Evolutionary conservation across 2,888 invertebrate genomes (phyloP), one percentile per base, ranked within the genome.

Genomic region (Melinaea marsaeus): DNA sequence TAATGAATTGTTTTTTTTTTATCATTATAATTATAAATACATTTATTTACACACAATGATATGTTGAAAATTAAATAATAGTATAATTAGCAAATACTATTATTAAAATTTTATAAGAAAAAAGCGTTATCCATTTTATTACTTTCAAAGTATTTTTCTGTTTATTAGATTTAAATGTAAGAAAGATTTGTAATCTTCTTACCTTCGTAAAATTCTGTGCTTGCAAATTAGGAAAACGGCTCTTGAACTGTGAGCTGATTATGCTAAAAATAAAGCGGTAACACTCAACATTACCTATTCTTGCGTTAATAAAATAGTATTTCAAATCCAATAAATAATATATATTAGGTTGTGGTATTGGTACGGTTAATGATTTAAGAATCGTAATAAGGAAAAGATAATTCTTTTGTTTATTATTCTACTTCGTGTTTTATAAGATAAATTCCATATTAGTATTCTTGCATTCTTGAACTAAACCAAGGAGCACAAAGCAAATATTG

Each of bases 221-320:
- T 73, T 75, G 78, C 80, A 85, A 22, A 86, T 86, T 85, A 85
- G 79, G 81, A 77, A 77, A 77, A 79, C 75, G 77, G 79, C 74
- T 75, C 71, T 75, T 70, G 71, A 79, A 74, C 76, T 72, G 76
- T 79, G 78, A 84, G 84, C 80, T 84, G 84, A 83, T 85, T 83
- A 83, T 82, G 78, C 79, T 81, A 78, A 78, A 78, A 86, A 84
- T 85, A 79, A 84, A 84, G 82, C 82, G 79, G 83, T 84, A 83
- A 83, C 79, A 80, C 78, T 79, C 79, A 73, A 77, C 78, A 79
- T 81, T 80, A 80, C 76, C 75, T 69, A 13, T 75, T 71, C 83
- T 86, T 81, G 75, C 82, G 85, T 85, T 82, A 84, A 81, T 84
- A 81, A 85, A 69, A 57, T 37, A 55, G 22, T 63, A 51, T 57